phyloP scores from a whole-genome alignment of 2,797 vertebrate genomes.

The Catamblyrhynchus diadema region DNA sequence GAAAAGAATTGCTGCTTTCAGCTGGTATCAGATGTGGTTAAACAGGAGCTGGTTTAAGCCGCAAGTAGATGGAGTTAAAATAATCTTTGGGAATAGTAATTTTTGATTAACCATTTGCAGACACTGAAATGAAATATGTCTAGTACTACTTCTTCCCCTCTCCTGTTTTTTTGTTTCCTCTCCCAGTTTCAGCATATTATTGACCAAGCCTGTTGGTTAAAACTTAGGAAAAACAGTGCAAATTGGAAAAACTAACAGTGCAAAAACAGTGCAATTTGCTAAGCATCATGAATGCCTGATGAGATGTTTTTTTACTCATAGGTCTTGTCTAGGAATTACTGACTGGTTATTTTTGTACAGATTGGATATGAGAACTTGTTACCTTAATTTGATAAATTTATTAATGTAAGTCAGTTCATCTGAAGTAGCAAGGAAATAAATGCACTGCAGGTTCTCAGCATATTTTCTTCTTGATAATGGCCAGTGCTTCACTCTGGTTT shows the following conservation, averaged over 20 bases:
- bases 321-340: neutral
- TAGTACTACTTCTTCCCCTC: neutral
- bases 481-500: neutral
- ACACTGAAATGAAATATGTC: neutral
- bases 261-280: neutral
- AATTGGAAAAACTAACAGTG: neutral
- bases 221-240: neutral
- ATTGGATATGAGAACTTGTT: neutral
- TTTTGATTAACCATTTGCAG: neutral
- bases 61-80: neutral
- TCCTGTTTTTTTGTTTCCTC: fast-evolving
- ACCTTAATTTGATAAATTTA: neutral
- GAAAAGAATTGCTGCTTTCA: neutral
- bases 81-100: neutral
- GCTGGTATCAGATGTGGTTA: neutral
- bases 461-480: neutral
- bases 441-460: neutral
- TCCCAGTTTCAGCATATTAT: neutral
- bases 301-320: neutral
- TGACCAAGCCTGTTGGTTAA: neutral
- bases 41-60: neutral
- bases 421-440: neutral
- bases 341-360: neutral
- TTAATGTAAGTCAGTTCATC: neutral
- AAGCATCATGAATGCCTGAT: neutral